These are phyloP conservation scores for Protonemura montana DNA, from an alignment of 2,888 invertebrate species.

Conservation along the genomic window DNA sequence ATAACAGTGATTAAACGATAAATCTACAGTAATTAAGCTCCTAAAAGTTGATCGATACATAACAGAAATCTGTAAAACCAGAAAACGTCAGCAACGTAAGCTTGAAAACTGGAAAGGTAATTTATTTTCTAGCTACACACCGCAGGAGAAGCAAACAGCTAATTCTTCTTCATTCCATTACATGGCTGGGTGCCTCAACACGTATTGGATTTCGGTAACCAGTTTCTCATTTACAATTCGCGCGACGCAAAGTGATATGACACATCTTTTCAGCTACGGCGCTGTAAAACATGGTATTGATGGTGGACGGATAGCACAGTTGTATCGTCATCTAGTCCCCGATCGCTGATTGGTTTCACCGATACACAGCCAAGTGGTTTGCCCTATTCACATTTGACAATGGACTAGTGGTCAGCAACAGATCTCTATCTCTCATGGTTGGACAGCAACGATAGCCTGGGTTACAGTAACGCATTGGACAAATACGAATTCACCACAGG, in stretches of 20 bases:
- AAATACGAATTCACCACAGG: not conserved
- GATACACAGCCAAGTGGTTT: conserved; percentile 17
- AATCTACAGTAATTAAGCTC: not conserved
- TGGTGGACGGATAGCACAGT: not conserved
- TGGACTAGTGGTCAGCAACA: not conserved
- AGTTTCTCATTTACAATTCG: not conserved
- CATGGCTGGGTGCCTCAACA: not conserved
- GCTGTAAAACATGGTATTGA: not conserved
- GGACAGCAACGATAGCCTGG: not conserved
- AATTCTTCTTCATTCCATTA: not conserved
- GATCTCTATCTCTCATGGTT: not conserved
- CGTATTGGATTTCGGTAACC: not conserved
- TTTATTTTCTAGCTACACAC: not conserved
- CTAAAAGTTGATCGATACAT: not conserved
- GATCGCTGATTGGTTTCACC: not conserved
- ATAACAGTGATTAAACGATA: not conserved
- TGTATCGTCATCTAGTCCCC: not conserved
- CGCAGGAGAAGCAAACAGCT: not conserved
- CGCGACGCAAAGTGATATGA: not conserved
- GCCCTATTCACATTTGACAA: not conserved
- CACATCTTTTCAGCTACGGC: not conserved
- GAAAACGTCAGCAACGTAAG: not conserved
- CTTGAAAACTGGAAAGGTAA: not conserved
- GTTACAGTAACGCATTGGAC: not conserved
- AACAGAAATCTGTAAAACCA: not conserved